Conservation (phyloP, 2,888 invertebrate genomes). For the Tenthredo notha region DNA sequence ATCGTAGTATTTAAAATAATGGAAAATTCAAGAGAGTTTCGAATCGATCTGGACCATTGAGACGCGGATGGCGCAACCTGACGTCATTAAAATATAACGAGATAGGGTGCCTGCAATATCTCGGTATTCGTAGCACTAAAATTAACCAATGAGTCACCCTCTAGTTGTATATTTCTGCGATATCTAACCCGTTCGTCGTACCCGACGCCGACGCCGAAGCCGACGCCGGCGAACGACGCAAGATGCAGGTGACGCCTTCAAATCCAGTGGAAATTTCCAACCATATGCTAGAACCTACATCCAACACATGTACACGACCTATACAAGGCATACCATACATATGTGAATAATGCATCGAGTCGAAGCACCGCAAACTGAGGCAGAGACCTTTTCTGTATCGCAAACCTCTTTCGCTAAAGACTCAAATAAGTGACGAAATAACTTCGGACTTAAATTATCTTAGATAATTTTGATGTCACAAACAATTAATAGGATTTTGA, state of each 20-base stretch:
- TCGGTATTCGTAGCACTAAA: constrained; percentile 60
- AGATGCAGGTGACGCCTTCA: constrained; percentile 5
- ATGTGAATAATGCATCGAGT: neutral
- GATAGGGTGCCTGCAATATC: constrained; percentile 23
- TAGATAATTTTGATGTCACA: too few species aligned
- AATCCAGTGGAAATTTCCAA: constrained; percentile 42
- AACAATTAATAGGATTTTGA: too few species aligned
- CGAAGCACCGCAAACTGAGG: neutral
- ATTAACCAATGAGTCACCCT: constrained; percentile 67
- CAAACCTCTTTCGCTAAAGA: neutral
- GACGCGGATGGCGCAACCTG: constrained; percentile 37
- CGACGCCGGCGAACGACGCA: constrained; percentile 26
- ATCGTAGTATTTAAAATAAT: neutral
- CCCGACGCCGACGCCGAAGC: constrained; percentile 25
- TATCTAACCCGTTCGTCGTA: constrained; percentile 2
- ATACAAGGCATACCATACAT: neutral
- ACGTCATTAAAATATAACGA: constrained; percentile 47
- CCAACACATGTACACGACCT: neutral
- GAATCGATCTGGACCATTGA: constrained; percentile 25
- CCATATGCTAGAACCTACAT: neutral
- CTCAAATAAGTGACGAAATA: neutral
- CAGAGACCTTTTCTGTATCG: neutral
- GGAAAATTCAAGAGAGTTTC: neutral
- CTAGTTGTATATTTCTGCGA: neutral
- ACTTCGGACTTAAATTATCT: neutral